Conservation (phyloP, 2,113 vertebrate species). For the Danio rerio region GRCz12tu NC_133196.1:657001-657500, state of each 20-base stretch:
- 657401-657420: no score
- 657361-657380: no score
- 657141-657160: not conserved
- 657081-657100: conserved; percentile 58
- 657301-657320: not conserved
- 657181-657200: not conserved
- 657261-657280: not conserved
- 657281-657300: not conserved
- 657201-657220: conserved; percentile 8
- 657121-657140: not conserved
- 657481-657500: no score
- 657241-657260: conserved; percentile 15
- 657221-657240: conserved; percentile 27
- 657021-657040: no score
- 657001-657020: no score
- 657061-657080: conserved; percentile 59
- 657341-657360: no score
- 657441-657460: no score
- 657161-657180: not conserved
- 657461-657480: no score
- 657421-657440: no score
- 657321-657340: no score
- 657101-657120: not conserved
- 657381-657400: no score
- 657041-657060: not conserved